Evolutionary conservation across 2,113 vertebrate species (phyloP).

Genomic region (Protobothrops mucrosquamatus): DNA sequence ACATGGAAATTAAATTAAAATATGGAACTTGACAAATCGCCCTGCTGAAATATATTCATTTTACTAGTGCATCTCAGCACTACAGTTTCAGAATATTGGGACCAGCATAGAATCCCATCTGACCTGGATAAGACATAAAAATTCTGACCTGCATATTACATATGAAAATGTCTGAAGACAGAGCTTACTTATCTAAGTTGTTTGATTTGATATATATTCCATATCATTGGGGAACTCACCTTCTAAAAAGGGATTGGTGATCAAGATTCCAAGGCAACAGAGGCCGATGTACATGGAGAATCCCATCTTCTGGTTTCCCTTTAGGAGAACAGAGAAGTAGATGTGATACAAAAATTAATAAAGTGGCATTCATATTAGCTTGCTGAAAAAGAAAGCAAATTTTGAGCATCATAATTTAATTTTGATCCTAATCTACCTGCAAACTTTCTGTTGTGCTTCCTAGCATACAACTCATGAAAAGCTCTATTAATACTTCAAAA

Average conservation of each 20-base stretch:
- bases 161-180: too few species aligned
- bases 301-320: not conserved
- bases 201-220: not conserved
- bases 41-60: not conserved
- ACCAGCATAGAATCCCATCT: not conserved
- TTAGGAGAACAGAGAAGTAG: not conserved
- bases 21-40: not conserved
- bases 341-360: not conserved
- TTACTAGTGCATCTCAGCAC: too few species aligned
- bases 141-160: not conserved
- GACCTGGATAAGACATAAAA: not conserved
- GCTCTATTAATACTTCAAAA: not conserved
- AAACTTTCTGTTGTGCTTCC: not conserved
- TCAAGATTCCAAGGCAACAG: not conserved
- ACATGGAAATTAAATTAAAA: not conserved
- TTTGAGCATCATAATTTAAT: not conserved
- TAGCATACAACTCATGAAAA: not conserved
- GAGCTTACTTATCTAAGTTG: not conserved
- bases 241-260: not conserved
- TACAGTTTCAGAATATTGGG: too few species aligned
- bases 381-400: not conserved
- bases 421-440: not conserved
- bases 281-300: not conserved
- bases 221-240: not conserved
- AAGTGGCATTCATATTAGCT: not conserved